Evolutionary conservation across 23 tunicate genomes (phyloP), one percentile per base, ranked within the genome.

Genomic region (Phallusia fumigata): DNA sequence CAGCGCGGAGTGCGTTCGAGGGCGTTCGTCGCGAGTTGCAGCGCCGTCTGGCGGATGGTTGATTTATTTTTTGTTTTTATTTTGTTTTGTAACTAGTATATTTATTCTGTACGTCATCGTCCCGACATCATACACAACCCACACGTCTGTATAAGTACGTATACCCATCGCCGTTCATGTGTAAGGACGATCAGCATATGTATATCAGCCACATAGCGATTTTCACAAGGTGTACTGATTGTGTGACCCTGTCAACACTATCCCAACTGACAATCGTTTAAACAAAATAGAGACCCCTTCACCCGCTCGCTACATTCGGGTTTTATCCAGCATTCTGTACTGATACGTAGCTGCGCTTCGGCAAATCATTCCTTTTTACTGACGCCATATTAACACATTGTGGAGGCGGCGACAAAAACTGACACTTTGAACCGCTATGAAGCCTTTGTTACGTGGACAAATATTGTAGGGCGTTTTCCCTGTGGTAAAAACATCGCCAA

Each of bases 141-240:
- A 58, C 28, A 58, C 13, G 28, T 51, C 15, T 51, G 18, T 51
- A 51, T 58, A 58, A 58, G 28, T 22, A 58, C 13, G 69, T 16
- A 1, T 40, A 40, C 10, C 47, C 69, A 58, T 58, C 5, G 16
- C 2, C 28, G 16, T 16, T 13, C 28, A 21, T 1, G 2, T 24
- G 28, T 58, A 22, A 21, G 69, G 16, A 2, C 69, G 1, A 58
- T 58, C 69, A 58, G 69, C 69, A 58, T 58, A 58, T 24, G 69
- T 58, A 21, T 58, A 58, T 58, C 69, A 6, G 15, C 69, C 69
- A 21, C 13, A 58, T 22, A 16, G 28, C 69, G 16, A 22, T 13
- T 58, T 24, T 58, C 28, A 58, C 69, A 58, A 58, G 69, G 69
- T 58, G 69, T 58, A 58, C 69, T 58, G 69, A 58, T 58, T 58